Evolutionary conservation across 1,140 invertebrate species (phyloP), one percentile per base, ranked within the genome.

Genomic region (Drosophila simulans): DNA sequence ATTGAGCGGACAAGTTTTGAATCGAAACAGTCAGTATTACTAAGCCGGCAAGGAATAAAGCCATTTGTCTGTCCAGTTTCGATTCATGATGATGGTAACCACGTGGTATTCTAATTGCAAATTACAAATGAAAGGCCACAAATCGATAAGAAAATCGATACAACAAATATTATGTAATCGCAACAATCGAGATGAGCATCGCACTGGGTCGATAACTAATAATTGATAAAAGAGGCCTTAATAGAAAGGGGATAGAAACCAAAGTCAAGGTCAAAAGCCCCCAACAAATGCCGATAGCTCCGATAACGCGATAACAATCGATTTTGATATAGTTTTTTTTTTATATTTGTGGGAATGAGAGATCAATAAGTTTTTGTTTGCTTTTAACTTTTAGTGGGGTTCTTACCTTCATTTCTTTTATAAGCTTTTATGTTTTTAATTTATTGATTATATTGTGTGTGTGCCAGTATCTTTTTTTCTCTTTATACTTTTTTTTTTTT

Each of bases 341-440:
- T 72, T 54, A 2, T 31, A 31, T 45, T 69, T 52, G 20, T 46
- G 45, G 40, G 34, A 54, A 72, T 73, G 45, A 40, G 10, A 43
- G 49, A 71, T 79, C 59, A 62, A 76, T 71, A 78, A 55, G 39
- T 75, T 77, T 88, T 48, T 22, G 2, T 79, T 68, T 81, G 69
- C 62, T 56, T 7, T 71, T 71, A 43, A 54, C 65, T 71, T 71
- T 79, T 82, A 83, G 59, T 80, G 71, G 40, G 78, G 71, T 88
- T 88, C 83, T 88, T 88, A 88, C 83, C 83, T 88, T 88, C 84
- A 88, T 83, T 43, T 53, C 70, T 57, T 65, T 72, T 63, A 65
- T 89, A 80, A 75, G 73, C 62, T 57, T 52, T 75, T 73, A 57
- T 63, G 48, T 58, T 75, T 76, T 71, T 77, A 78, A 64, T 58